Evolutionary conservation across 1,140 invertebrate species (phyloP), one percentile per base, ranked within the genome.

Genomic region (Gryllus bimaculatus): DNA sequence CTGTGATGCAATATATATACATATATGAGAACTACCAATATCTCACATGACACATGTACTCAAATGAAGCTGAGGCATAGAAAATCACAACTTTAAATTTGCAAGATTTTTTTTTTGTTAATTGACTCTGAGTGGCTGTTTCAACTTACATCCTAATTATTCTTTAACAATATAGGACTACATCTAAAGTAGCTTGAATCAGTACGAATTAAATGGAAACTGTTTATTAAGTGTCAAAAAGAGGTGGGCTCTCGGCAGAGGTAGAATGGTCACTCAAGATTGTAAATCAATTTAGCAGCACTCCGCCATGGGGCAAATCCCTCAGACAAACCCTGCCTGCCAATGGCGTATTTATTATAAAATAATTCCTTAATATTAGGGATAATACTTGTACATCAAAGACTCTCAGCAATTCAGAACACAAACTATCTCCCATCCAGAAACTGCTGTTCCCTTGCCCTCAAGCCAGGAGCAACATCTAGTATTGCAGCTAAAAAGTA

Each of bases 81-180:
- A 75, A 75, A 75, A 75, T 26, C 74, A 75, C 20, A 21, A 75
- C 20, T 47, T 75, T 75, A 26, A 26, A 75, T 21, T 75, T 20
- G 74, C 47, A 26, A 75, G 74, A 75, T 75, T 13, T 13, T 75
- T 73, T 26, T 21, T 75, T 75, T 75, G 74, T 75, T 75, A 75
- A 75, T 75, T 75, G 74, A 75, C 74, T 75, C 20, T 75, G 74
- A 26, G 74, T 75, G 74, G 74, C 74, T 75, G 10, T 75, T 75
- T 20, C 74, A 75, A 75, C 20, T 75, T 75, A 75, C 74, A 75
- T 13, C 47, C 74, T 75, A 75, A 21, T 21, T 75, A 75, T 66
- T 66, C 54, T 66, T 66, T 66, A 66, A 66, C 54, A 66, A 66
- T 66, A 66, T 66, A 66, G 54, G 10, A 66, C 54, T 66, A 66